Evolutionary conservation across 2,113 vertebrate species (phyloP).

Genomic region (Hydropotes inermis): DNA sequence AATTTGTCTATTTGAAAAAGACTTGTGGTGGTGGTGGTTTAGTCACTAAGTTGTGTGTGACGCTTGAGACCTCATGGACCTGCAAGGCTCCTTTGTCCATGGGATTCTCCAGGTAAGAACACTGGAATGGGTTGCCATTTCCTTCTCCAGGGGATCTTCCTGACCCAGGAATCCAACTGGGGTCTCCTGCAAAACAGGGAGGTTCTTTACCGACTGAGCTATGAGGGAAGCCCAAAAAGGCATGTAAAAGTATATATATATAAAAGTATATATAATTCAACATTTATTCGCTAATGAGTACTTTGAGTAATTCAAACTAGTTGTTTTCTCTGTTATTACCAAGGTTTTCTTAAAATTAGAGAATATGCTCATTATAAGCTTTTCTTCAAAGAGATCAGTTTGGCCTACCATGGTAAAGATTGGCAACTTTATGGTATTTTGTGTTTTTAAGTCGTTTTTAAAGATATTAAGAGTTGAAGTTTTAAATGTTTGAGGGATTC

Average conservation of each 20-base stretch:
- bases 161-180: not conserved
- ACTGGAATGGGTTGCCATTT: not conserved
- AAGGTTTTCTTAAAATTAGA: conserved; percentile 32
- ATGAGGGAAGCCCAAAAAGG: not conserved
- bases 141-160: not conserved
- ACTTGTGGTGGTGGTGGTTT: not conserved
- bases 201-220: not conserved
- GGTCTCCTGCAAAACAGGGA: not conserved
- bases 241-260: not conserved
- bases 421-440: not conserved
- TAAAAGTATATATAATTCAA: not conserved
- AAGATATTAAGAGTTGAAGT: not conserved
- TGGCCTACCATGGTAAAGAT: not conserved
- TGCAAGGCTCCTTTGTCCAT: not conserved
- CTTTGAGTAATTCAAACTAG: conserved; percentile 16
- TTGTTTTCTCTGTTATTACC: not conserved
- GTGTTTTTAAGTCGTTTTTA: conserved; percentile 15
- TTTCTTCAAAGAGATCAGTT: conserved; percentile 9
- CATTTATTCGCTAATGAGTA: not conserved
- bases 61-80: not conserved
- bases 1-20: conserved; percentile 12
- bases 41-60: not conserved
- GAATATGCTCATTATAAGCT: not conserved
- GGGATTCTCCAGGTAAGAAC: not conserved
- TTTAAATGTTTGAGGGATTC: conserved; percentile 16